Conservation (phyloP, 2,888 invertebrate genomes). For the Tigriopus californicus region DNA sequence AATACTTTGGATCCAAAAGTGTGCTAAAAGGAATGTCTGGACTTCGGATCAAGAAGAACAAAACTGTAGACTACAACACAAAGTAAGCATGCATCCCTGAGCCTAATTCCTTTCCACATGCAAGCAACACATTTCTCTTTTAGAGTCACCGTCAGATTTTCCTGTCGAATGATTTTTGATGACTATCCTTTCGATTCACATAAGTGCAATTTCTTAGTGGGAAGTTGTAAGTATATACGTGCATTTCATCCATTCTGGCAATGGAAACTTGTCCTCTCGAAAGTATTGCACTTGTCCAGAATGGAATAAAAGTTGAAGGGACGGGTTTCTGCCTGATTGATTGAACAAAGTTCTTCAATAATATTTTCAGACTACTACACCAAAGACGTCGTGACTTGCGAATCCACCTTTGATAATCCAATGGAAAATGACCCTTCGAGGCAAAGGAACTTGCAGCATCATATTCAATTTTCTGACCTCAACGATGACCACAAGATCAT, state of each 20-base stretch:
- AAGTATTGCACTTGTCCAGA: no score
- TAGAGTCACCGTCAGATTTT: constrained; percentile 8
- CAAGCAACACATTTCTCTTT: not conserved
- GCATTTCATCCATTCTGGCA: not conserved
- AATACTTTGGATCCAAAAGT: constrained; percentile 3
- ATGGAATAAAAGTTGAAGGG: no score
- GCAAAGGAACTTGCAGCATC: constrained; percentile 5
- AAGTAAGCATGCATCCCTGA: not conserved
- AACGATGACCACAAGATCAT: not conserved
- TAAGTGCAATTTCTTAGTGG: constrained; percentile 7
- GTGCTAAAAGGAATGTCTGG: constrained; percentile 6
- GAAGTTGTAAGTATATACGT: constrained; percentile 10
- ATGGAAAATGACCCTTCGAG: not conserved
- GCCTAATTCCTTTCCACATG: no score
- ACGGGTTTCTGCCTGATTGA: not conserved
- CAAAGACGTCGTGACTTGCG: constrained; percentile 3
- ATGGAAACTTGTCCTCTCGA: no score
- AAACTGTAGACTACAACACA: not conserved
- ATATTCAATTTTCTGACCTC: not conserved
- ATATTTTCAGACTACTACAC: constrained; percentile 3
- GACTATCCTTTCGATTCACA: constrained; percentile 12
- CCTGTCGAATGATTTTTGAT: constrained; percentile 13
- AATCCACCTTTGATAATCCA: not conserved
- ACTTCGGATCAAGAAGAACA: not conserved
- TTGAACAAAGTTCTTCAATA: not conserved